Base-by-base conservation (phyloP, 2,797 vertebrate genomes). In the Enoplosus armatus region DNA sequence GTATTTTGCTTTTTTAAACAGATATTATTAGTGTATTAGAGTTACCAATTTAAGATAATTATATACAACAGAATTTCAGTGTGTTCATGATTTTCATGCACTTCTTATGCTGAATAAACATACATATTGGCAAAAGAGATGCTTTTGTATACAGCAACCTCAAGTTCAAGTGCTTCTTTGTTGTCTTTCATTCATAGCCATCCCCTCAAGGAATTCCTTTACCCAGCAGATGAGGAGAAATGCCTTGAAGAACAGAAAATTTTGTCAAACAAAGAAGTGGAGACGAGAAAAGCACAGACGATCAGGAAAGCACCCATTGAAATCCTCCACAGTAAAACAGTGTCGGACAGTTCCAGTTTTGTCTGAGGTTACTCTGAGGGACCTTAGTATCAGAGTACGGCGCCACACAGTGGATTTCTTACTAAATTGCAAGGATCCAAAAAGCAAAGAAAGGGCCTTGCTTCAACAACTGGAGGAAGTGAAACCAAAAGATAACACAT, bases 171-270 rank as follows among this genome's bases (percentile, higher is more conserved):
- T 71, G 31, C 55, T 55, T 65, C 48, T 69, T 62, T 61, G 16
- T 64, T 88, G 26, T 89, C 81, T 84, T 67, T 73, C 73, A 6
- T 82, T 79, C 74, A 24, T 47, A 96, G 95, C 94, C 84, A 94
- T 94, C 90, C 93, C 95, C 80, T 92, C 94, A 11, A 95, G 95
- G 90, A 95, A 95, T 84, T 94, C 94, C 81, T 94, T 95, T 47
- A 94, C 93, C 78, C 95, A 95, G 92, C 93, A 94, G 93, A 95
- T 94, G 90, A 95, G 95, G 83, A 94, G 94, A 83, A 95, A 95
- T 79, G 94, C 93, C 74, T 83, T 95, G 86, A 89, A 95, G 82
- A 95, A 91, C 90, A 85, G 86, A 79, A 95, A 93, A 84, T 77
- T 94, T 76, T 87, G 75, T 77, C 90, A 93, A 75, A 93, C 90